phyloP scores from a whole-genome alignment of 2,888 invertebrate genomes.

The Hipparchia semele region DNA sequence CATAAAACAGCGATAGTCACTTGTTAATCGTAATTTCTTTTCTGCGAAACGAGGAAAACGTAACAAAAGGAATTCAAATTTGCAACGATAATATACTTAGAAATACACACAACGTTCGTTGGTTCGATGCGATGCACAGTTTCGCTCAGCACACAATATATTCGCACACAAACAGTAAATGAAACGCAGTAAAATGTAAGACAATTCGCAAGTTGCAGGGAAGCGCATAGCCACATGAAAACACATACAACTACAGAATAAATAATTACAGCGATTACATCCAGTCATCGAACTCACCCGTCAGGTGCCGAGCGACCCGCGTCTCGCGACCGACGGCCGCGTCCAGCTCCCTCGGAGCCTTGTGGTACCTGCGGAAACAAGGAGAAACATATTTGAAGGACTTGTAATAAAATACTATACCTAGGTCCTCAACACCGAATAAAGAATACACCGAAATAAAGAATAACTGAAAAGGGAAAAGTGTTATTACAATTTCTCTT shows the following conservation, averaged over 20 bases:
- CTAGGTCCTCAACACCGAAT: no score
- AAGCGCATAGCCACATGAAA: conserved; percentile 34
- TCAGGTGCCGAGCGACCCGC: conserved; percentile 34
- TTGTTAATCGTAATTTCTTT: background rate
- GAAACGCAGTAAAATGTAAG: conserved; percentile 24
- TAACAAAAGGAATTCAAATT: background rate
- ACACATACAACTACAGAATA: conserved; percentile 31
- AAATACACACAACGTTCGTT: conserved; percentile 25
- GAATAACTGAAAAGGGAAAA: no score
- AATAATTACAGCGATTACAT: conserved; percentile 29
- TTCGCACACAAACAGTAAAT: conserved; percentile 34
- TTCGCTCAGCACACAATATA: conserved; percentile 46
- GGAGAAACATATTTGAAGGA: conserved; percentile 25
- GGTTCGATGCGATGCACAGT: conserved; percentile 45
- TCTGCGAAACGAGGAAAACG: no score
- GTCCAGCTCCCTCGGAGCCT: conserved; percentile 20
- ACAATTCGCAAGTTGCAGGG: conserved; percentile 50
- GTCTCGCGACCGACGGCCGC: conserved; percentile 17
- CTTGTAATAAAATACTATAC: background rate
- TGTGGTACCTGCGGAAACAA: conserved; percentile 39
- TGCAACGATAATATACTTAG: background rate
- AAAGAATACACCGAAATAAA: no score
- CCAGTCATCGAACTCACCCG: conserved; percentile 43
- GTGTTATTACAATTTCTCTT: no score
- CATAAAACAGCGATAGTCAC: background rate